Evolutionary conservation across 2,113 vertebrate genomes (phyloP), one percentile per base, ranked within the genome.

Genomic region (Eretmochelys imbricata): DNA sequence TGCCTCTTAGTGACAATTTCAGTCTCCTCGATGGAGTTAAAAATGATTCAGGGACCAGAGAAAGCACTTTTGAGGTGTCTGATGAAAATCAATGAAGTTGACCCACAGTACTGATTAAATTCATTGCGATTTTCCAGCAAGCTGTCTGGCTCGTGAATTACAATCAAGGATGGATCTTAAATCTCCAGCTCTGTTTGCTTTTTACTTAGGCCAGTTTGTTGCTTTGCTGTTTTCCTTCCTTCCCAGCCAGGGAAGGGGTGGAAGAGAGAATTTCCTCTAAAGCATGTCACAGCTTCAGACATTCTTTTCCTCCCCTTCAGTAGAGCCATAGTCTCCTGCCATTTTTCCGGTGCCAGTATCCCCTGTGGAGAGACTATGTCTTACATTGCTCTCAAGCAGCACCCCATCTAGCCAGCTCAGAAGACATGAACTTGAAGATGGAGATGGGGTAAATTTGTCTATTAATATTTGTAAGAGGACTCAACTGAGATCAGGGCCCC

Each of bases 111-210:
- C 53, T 25, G 72, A 88, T 57, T 55, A 38, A 80, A 51, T 80
- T 46, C 72, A 75, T 62, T 81, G 78, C 25, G 0, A 2, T 84
- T 91, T 91, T 91, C 5, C 53, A 54, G 0, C 1, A 72, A 80
- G 69, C 57, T 82, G 17, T n/a, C 87, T 92, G n/a, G 81, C 85
- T 88, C 59, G n/a, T 75, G 84, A 93, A 85, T 69, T 84, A 88
- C 81, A 82, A 75, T 48, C 20, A 24, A 57, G 46, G 76, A 27
- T 78, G 20, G 81, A 88, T 69, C 91, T 94, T 89, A 62, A 84
- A 81, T 89, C 93, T 95, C 91, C 65, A 10, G 59, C 55, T 65
- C 75, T 92, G 16, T 83, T 88, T 88, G 46, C 49, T 91, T 87
- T 94, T 78, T 79, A 87, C 83, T 78, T 48, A 85, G 54, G 24